Evolutionary conservation across 2,113 vertebrate genomes (phyloP), one percentile per base, ranked within the genome.

Genomic region (Tragulus kanchil): DNA sequence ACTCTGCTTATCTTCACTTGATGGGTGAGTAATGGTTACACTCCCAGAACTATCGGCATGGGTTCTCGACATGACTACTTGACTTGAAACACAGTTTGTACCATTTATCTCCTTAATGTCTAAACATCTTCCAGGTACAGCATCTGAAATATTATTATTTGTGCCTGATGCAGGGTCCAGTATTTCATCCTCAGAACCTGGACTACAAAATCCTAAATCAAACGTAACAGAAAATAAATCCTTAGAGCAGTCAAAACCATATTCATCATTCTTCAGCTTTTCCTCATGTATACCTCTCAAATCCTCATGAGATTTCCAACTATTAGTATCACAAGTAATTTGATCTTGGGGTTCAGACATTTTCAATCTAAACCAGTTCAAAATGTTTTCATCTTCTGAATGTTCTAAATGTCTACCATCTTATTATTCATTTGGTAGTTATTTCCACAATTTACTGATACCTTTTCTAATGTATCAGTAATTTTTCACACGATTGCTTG

Each of bases 211-310:
- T 1, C 99, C 99, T 45, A 99, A 99, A 91, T 99, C 99, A 98
- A 99, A 99, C 93, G 99, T 99, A 5, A 99, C 97, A 8, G 99
- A 98, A 97, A 99, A 99, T 61, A 99, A 98, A 5, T 99, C 99
- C 16, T 97, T 97, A 64, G 99, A 99, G 89, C 42, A 97, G 92
- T 99, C 96, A 11, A 95, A 98, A 16, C 93, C 77, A 7, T 97
- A 94, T 0, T 87, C 85, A 0, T 25, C 0, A 10, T 54, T 86
- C 59, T 89, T 97, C 19, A 6, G 0, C 65, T 64, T 91, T 89
- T 65, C 91, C 65, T 96, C 15, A 0, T 8, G 9, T 58, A 0
- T 3, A 0, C 6, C 8, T 10, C 52, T 83, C 45, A 5, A 5
- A 48, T 50, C 82, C 71, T 45, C 88, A 1, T 56, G 0, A 16